A percentile compares a stretch with the other conserved stretches of the same genome.
These are phyloP conservation scores for Pionites leucogaster DNA, from an alignment of 2,113 vertebrate species.

Conservation along the genomic window DNA sequence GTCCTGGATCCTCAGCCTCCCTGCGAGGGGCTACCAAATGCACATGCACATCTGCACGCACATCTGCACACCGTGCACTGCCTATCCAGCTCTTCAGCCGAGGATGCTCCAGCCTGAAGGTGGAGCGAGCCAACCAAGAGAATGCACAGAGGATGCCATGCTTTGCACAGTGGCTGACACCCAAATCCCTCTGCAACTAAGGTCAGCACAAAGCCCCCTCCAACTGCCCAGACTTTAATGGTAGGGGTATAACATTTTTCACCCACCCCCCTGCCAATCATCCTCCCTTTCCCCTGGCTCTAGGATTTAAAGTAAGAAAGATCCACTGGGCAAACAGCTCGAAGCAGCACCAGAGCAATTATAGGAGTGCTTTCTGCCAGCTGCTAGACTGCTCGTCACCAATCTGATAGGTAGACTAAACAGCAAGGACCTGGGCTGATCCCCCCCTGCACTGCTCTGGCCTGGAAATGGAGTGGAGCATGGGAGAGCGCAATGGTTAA, in stretches of 20 bases:
- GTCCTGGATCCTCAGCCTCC: background rate
- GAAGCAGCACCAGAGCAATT: background rate
- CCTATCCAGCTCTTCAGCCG: background rate
- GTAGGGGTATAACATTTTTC: background rate
- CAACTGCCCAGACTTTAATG: background rate
- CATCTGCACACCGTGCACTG: accelerated
- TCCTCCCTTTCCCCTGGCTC: background rate
- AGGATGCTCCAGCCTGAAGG: background rate
- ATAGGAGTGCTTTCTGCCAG: constrained; percentile 52
- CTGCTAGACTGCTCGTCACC: constrained; percentile 89
- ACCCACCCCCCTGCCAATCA: background rate
- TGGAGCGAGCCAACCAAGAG: background rate
- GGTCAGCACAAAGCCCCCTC: background rate
- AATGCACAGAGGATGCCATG: background rate
- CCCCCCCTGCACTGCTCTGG: constrained; percentile 34
- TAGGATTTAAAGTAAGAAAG: background rate
- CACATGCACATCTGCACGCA: background rate
- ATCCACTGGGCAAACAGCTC: background rate
- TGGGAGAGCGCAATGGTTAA: constrained; percentile 72
- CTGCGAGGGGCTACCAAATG: background rate
- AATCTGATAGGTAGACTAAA: constrained; percentile 95
- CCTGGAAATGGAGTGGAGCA: constrained; percentile 60
- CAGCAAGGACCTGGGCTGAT: constrained; percentile 76
- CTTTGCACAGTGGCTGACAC: background rate
- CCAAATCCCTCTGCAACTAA: background rate